phyloP scores from a whole-genome alignment of 2,888 invertebrate genomes.

The Agelastica alni region DNA sequence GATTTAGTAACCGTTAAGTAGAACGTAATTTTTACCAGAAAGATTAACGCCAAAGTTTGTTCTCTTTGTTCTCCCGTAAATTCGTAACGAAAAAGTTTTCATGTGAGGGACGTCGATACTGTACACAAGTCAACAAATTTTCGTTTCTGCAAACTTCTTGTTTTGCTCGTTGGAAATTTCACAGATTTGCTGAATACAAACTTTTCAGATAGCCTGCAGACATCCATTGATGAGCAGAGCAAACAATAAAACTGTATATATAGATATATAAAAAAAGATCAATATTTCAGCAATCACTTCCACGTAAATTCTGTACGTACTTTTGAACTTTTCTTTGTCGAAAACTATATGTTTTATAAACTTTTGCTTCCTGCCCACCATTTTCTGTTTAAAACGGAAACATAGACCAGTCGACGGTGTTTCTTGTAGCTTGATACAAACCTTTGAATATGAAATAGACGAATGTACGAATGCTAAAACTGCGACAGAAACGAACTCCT shows the following conservation, averaged over 20 bases:
- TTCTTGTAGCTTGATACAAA: no score
- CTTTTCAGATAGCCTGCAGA: slow-evolving; percentile 4
- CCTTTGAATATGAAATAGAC: no score
- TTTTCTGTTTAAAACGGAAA: not conserved
- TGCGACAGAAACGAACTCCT: no score
- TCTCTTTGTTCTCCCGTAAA: no score
- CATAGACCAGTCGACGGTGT: slow-evolving; percentile 1
- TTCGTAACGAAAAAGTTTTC: no score
- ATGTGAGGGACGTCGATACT: no score
- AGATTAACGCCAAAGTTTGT: no score
- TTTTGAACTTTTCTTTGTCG: not conserved
- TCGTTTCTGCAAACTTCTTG: not conserved
- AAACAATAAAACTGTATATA: not conserved
- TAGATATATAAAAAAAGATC: not conserved
- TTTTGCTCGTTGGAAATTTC: not conserved
- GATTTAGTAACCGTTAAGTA: no score
- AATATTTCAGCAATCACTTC: not conserved
- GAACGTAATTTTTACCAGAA: no score
- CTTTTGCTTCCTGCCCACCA: not conserved
- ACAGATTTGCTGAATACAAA: not conserved
- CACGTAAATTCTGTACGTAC: not conserved
- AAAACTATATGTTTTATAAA: not conserved
- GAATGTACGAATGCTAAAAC: no score
- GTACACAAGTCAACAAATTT: not conserved
- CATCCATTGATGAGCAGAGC: not conserved